Base-by-base conservation (phyloP, 2,888 invertebrate genomes). In the Drosophila prolongata region DNA sequence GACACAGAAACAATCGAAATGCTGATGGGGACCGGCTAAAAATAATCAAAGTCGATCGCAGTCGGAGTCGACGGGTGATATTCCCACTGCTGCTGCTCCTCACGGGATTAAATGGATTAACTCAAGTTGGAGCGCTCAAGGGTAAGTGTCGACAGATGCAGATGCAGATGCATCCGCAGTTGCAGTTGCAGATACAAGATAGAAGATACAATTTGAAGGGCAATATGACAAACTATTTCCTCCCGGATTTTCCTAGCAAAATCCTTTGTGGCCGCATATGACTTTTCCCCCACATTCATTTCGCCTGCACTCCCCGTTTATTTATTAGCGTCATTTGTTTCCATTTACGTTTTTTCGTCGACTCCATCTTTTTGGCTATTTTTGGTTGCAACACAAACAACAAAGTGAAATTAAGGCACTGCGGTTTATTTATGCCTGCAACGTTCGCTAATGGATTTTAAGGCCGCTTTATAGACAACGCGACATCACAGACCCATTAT, bases 41-140 rank as follows among this genome's bases (percentile, higher is more conserved):
- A 89, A 88, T 89, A 86, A 62, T 53, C 19, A 44, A 58, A 57
- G 49, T 47, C 57, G 64, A 59, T 60, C 76, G 58, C 38, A 54
- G 54, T 60, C 76, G 58, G 42, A 54, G 54, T 56, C 50, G 66
- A 19, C 49, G 66, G 72, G 38, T 34, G 53, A 46, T 62, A 52
- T 46, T 73, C 59, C 66, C 69, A 60, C 64, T 79, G 79, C 65
- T 87, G 69, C 68, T 87, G 72, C 75, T 77, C 49, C 61, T 80
- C 71, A 81, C 86, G 78, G 89, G 90, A 87, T 91, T 91, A 90
- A 86, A 88, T 89, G 90, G 91, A 90, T 90, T 91, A 88, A 85
- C 87, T 78, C 83, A 83, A 85, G 91, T 90, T 83, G 84, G 89
- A 71, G 91, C 91, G 78, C 91, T 90, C 86, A 90, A 90, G 91